Evolutionary conservation across 2,113 vertebrate species (phyloP), one percentile per base, ranked within the genome.

Genomic region (Nansenia antarctica): DNA sequence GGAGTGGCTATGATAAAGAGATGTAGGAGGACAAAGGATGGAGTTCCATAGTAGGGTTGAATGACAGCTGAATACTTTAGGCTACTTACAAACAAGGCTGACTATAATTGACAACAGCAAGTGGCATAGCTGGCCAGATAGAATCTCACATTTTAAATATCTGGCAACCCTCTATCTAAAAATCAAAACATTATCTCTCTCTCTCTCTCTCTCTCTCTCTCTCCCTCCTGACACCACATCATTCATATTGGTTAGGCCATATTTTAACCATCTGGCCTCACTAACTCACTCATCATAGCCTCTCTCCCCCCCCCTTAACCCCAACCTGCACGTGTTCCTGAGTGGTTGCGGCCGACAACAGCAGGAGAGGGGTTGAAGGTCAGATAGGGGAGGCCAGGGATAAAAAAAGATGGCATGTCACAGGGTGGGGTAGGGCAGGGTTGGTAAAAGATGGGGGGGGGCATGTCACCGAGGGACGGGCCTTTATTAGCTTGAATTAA

Each of bases 401-500:
- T 59, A 9, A 8, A 66, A 61, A 77, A 66, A 59, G 26, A 34
- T 18, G 58, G n/a, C n/a, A n/a, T n/a, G n/a, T n/a, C n/a, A n/a
- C n/a, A n/a, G n/a, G 35, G 9, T 14, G 14, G 24, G 29, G 26
- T 31, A 58, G 26, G 26, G 47, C n/a, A 2, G 63, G 67, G 52
- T 53, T 59, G 15, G 9, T 62, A 61, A 77, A 66, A 59, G 26
- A 34, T 18, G 58, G n/a, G n/a, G n/a, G 32, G 20, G 24, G 22
- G 31, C 52, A 34, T 45, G 57, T 70, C 30, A 74, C 58, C 22
- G 30, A 27, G 11, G 39, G 37, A 39, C 29, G 31, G 22, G 14
- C 42, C n/a, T 73, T 31, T 72, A 42, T 75, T 69, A 66, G 62
- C 34, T n/a, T 60, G 59, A 79, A 70, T 64, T 27, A 55, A 71